Conservation (phyloP, 2,113 vertebrate species). For the Geothlypis trichas region DNA sequence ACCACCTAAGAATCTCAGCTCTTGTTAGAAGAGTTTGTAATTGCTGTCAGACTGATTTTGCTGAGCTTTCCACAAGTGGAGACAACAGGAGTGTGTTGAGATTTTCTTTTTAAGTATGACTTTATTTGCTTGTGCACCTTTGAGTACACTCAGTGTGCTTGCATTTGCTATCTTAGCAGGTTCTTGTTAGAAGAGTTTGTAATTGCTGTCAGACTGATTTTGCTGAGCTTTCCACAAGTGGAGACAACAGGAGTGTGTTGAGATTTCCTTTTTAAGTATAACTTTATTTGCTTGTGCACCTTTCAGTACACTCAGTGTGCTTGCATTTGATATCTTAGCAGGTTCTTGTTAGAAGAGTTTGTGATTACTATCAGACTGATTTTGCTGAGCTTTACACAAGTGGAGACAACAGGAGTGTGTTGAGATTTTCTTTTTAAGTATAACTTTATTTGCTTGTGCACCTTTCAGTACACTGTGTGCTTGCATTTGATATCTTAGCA, state of each 20-base stretch:
- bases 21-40: background rate
- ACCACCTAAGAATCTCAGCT: background rate
- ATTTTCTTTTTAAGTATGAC: background rate
- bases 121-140: background rate
- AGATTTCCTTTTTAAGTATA: background rate
- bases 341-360: background rate
- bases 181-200: background rate
- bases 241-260: background rate
- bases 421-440: background rate
- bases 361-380: background rate
- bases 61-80: background rate
- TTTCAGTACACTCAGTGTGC: fast-evolving
- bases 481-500: background rate
- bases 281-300: background rate
- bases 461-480: fast-evolving
- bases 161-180: background rate
- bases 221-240: background rate
- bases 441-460: background rate
- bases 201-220: background rate
- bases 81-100: background rate
- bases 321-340: background rate
- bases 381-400: background rate
- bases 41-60: background rate
- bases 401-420: background rate
- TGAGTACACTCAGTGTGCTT: background rate